phyloP scores from a whole-genome alignment of 1,140 invertebrate species.

The Lepidurus couesii region DNA sequence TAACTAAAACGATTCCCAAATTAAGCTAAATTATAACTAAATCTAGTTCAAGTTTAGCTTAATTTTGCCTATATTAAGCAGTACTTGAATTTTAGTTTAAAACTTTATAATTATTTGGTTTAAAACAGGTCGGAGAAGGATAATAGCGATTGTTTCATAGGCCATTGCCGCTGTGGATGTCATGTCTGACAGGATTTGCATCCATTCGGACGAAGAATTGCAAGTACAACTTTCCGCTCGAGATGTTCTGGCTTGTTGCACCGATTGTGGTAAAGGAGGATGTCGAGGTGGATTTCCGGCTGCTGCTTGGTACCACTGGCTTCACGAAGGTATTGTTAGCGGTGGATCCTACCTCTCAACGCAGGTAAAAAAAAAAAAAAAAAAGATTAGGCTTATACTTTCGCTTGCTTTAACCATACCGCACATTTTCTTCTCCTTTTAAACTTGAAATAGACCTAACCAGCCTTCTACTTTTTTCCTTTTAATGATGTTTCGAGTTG shows the following conservation, averaged over 20 bases:
- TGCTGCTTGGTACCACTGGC: conserved; percentile 35
- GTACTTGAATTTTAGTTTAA: too few relatives aligned
- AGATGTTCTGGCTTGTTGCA: conserved; percentile 21
- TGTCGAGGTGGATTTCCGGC: conserved; percentile 22
- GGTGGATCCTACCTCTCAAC: background rate
- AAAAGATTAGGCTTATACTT: background rate
- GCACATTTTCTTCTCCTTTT: background rate
- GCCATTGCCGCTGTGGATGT: conserved; percentile 15
- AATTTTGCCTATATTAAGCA: too few relatives aligned
- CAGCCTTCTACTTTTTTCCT: background rate
- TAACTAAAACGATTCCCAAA: too few relatives aligned
- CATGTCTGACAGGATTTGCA: conserved; percentile 25
- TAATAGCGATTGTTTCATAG: background rate
- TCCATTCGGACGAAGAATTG: conserved; percentile 1
- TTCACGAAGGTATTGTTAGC: conserved; percentile 21
- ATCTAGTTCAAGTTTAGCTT: too few relatives aligned
- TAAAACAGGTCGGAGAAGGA: too few relatives aligned
- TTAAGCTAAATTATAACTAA: too few relatives aligned
- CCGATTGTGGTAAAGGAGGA: conserved; percentile 19
- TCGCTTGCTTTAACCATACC: background rate
- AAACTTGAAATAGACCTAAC: background rate
- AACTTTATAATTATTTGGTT: too few relatives aligned
- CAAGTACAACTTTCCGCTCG: conserved; percentile 13
- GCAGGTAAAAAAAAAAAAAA: background rate
- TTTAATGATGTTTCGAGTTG: background rate